These are phyloP conservation scores for Burhinus bistriatus DNA, from an alignment of 2,113 vertebrate species.

Conservation along the genomic window DNA sequence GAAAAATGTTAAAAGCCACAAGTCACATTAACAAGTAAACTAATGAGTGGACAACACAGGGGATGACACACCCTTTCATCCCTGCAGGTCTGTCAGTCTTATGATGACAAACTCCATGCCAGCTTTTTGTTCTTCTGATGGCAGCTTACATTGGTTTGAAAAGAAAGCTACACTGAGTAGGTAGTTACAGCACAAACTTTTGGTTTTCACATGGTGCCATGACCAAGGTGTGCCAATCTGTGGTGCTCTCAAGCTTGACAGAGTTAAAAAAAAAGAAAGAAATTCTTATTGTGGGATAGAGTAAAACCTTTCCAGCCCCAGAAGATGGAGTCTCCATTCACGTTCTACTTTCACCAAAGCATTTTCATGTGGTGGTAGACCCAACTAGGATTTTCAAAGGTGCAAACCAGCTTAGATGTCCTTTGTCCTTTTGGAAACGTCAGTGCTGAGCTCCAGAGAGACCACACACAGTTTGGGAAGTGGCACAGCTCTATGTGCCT, in stretches of 20 bases:
- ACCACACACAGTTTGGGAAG: neutral
- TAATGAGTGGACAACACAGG: neutral
- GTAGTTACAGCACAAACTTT: neutral
- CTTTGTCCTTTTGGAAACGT: neutral
- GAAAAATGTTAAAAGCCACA: neutral
- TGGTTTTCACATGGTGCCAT: neutral
- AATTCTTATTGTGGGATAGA: neutral
- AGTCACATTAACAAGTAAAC: neutral
- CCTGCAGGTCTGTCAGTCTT: neutral
- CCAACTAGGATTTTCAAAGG: neutral
- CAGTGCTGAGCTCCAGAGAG: neutral
- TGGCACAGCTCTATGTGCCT: neutral
- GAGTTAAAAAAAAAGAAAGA: neutral
- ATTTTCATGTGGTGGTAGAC: neutral
- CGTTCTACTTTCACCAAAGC: neutral
- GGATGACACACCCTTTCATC: neutral
- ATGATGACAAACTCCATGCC: neutral
- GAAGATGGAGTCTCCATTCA: neutral
- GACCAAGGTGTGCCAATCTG: neutral
- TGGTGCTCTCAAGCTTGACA: neutral
- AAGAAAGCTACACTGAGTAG: neutral
- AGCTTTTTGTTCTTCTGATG: neutral
- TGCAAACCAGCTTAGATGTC: neutral
- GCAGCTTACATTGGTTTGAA: neutral
- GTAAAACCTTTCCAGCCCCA: neutral